phyloP scores from a whole-genome alignment of 1,140 invertebrate genomes.

The Nasonia giraulti region DNA sequence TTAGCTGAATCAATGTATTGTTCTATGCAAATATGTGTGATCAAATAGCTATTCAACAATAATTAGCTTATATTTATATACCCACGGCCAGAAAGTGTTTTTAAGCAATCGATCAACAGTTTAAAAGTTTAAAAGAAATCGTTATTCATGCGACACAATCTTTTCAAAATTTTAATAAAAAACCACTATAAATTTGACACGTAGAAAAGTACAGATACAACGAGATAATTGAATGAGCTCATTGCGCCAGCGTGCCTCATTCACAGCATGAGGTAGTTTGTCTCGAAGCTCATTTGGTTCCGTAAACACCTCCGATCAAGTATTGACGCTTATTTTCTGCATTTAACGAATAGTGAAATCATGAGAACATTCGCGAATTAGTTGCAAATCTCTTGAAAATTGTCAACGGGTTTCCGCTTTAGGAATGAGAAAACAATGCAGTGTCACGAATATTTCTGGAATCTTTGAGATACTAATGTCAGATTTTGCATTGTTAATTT shows the following conservation, averaged over 20 bases:
- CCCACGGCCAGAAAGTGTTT: no score
- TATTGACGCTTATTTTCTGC: neutral
- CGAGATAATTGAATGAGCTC: conserved; percentile 12
- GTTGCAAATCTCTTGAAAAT: neutral
- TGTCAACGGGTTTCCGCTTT: neutral
- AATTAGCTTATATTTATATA: no score
- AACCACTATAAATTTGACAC: no score
- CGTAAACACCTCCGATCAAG: conserved; percentile 49
- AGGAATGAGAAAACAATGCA: neutral
- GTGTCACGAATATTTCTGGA: neutral
- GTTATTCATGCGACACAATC: no score
- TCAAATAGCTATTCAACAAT: no score
- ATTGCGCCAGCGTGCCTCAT: neutral
- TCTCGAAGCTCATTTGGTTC: conserved; percentile 18
- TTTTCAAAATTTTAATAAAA: no score
- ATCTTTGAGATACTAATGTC: neutral
- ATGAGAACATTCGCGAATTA: neutral
- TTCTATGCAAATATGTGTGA: no score
- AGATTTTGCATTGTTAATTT: neutral
- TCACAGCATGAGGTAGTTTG: neutral
- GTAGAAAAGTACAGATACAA: neutral
- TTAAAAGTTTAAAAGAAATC: no score
- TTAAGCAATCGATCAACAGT: no score
- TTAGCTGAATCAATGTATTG: neutral
- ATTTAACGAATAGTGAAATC: neutral